Base-by-base conservation (phyloP, 2,888 invertebrate species). In the Halictus quadricinctus region DNA sequence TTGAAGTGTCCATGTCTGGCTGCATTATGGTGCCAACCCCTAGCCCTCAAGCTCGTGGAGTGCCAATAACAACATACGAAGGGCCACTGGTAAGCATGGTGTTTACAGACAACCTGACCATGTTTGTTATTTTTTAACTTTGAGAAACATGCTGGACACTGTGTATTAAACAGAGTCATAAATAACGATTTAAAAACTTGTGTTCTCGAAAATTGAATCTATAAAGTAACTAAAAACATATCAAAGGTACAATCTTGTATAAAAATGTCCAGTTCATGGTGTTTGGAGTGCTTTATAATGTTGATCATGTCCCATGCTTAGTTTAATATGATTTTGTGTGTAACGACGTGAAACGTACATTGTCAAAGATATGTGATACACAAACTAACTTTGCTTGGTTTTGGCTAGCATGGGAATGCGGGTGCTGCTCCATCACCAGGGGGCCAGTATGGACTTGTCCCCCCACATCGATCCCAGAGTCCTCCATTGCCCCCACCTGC, bases 401-500 rank as follows among this genome's bases (percentile, higher is more conserved):
- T 93, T 91, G 92, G 91, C 92, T 93, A 94, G 94, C 94, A 94
- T 93, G 94, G 93, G 88, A 93, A 90, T 90, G 92, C 93, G 88
- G 92, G 94, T 89, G 92, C 94, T 87, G 92, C 93, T 89, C 93
- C 93, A 91, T 92, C 94, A 86, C 91, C 94, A 91, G 94, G 94
- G 88, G 92, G 92, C 85, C 94, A 94, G 88, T 94, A 94, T 85
- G 94, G 94, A 91, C 94, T 94, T 88, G 94, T 93, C 50, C 92
- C 94, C 87, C 93, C 94, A 13, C 94, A 94, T 93, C 93, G 94
- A 87, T 90, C 96, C 92, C 96, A 97, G 95, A 97, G 97, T 95
- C 94, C 94, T 89, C 94, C 94, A 88, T 87, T 94, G 91, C 97
- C 97, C 93, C 97, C 97, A 93, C 97, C 97, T 94, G 97, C 98